These are phyloP conservation scores for Cliona cf. orientalis DNA, from an alignment of 37 sponge, comb jelly and placozoan species.

Conservation along the genomic window DNA sequence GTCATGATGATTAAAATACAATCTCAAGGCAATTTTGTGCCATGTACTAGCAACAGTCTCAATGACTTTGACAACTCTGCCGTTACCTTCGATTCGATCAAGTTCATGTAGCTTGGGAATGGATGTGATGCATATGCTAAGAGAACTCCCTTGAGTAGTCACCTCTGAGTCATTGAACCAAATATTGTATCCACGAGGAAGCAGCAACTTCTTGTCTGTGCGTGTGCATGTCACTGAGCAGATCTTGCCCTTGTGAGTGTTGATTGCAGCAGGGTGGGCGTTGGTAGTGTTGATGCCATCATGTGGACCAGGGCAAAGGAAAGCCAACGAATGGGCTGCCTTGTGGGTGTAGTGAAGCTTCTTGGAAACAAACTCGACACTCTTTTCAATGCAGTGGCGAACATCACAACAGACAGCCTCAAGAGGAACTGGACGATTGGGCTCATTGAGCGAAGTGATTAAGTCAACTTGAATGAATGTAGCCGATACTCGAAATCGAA, in stretches of 20 bases:
- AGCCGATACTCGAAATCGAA: background rate
- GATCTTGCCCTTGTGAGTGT: background rate
- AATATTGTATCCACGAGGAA: too few relatives aligned
- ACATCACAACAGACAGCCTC: background rate
- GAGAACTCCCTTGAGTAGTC: too few relatives aligned
- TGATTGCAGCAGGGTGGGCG: background rate
- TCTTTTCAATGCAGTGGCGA: background rate
- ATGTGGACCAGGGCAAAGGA: conserved; percentile 1
- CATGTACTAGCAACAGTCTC: too few relatives aligned
- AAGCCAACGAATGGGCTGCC: background rate
- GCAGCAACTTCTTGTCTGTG: background rate
- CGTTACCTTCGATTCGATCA: too few relatives aligned
- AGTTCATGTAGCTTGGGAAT: too few relatives aligned
- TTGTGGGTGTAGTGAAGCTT: background rate
- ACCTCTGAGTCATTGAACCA: too few relatives aligned
- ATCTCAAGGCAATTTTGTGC: too few relatives aligned
- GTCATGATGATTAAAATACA: too few relatives aligned
- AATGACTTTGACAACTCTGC: too few relatives aligned
- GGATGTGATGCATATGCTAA: too few relatives aligned
- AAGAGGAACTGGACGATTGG: background rate
- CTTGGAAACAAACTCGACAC: background rate
- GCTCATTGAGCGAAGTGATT: background rate
- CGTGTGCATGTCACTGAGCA: background rate
- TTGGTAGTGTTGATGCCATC: background rate
- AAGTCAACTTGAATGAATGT: background rate